Percentiles rank a stretch among this genome's conserved stretches.
These are phyloP conservation scores for Scaptomyza flava DNA, from an alignment of 2,888 invertebrate species.

Conservation along the genomic window DNA sequence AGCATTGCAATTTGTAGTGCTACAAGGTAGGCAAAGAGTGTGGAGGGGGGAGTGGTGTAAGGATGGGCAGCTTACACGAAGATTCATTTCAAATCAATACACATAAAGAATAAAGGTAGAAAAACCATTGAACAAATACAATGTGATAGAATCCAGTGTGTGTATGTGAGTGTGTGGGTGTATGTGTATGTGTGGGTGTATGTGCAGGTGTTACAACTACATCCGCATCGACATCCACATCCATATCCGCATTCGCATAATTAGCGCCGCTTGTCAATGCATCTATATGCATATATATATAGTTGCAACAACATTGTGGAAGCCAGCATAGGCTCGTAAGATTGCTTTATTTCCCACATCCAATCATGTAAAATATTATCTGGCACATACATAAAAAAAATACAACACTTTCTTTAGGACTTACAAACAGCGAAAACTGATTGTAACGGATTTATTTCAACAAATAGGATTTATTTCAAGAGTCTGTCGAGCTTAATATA, in stretches of 20 bases:
- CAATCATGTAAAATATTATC: conserved; percentile 54
- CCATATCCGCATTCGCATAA: conserved; percentile 24
- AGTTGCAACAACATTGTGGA: conserved; percentile 1
- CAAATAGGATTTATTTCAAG: background rate
- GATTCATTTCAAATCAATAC: conserved; percentile 78
- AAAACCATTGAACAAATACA: conserved; percentile 54
- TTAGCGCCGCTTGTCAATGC: conserved; percentile 53
- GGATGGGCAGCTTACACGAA: conserved; percentile 62
- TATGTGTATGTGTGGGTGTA: no score
- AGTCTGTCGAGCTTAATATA: background rate
- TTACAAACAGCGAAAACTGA: background rate
- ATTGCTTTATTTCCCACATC: conserved; percentile 45
- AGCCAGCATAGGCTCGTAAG: conserved; percentile 17
- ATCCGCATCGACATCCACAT: background rate
- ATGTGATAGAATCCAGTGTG: conserved; percentile 16
- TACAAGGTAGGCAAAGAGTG: no score
- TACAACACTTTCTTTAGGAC: no score
- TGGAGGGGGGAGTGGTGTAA: background rate
- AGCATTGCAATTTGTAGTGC: conserved; percentile 61
- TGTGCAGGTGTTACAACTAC: conserved; percentile 3
- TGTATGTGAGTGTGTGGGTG: conserved; percentile 6
- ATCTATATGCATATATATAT: conserved; percentile 24
- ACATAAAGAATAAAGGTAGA: conserved; percentile 70
- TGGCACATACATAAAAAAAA: conserved; percentile 15
- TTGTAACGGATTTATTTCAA: background rate